Evolutionary conservation across 2,797 vertebrate species (phyloP), one percentile per base, ranked within the genome.

Genomic region (Chrosomus eos): DNA sequence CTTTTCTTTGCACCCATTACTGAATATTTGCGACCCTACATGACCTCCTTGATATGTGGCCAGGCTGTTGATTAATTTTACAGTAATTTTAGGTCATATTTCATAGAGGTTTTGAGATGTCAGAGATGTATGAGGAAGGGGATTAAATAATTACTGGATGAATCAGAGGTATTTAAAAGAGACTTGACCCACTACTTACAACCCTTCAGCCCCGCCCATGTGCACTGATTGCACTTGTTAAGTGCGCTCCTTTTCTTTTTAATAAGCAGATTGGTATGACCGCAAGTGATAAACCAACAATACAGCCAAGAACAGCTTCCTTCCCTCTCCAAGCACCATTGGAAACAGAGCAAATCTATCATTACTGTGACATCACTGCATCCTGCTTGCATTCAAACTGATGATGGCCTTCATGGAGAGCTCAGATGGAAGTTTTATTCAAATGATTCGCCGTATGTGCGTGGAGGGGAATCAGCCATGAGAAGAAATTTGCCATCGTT

Each of bases 321-420:
- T 80, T 70, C 16, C 72, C 71, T 74, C 51, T 77, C 60, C 36
- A 70, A 77, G 80, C 13, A 0, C 70, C 81, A 82, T 74, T 74
- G 64, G 70, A 82, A 82, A 74, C 70, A 64, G 28, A 82, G 82
- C 26, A 60, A 40, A 84, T 84, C 82, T 68, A 58, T 84, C 82
- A 84, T 84, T 78, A 70, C 38, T 78, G 38, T 70, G 74, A 77
- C 73, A 28, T 84, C 74, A 70, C 66, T 13, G 3, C 62, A 77
- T 83, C 82, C 73, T 83, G 62, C 74, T 11, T 74, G 48, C 53
- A 78, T 84, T 84, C 82, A 84, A 26, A 78, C 64, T 78, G 64
- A 78, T 84, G 74, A 78, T 84, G 74, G 74, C 82, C 82, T 84
- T 84, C 73, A 77, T 55, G n/a, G n/a, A 83, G 82, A 40, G 73